Percentiles rank a stretch among this genome's conserved stretches.
These are phyloP conservation scores for Cryptosula pallasiana DNA, from an alignment of 2,888 invertebrate genomes.

Conservation along the genomic window DNA sequence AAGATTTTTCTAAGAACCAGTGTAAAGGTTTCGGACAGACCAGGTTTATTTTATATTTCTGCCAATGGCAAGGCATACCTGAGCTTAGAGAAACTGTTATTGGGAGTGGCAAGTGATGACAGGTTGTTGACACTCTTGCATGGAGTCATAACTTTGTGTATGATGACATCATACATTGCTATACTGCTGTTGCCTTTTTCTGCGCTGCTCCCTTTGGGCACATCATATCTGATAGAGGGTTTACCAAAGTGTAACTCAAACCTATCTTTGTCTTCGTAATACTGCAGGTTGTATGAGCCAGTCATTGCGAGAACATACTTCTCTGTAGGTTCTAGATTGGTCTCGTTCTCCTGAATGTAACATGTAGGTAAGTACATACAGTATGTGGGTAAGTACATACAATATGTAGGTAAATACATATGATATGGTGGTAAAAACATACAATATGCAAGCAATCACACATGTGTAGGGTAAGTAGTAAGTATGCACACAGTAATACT, in stretches of 20 bases:
- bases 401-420: too few species aligned
- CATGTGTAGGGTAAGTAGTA: too few species aligned
- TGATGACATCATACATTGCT: slow-evolving; percentile 20
- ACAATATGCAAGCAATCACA: too few species aligned
- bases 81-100: not conserved
- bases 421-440: too few species aligned
- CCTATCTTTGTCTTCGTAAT: not conserved
- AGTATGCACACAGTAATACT: too few species aligned
- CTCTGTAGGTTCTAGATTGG: not conserved
- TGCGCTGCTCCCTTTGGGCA: not conserved
- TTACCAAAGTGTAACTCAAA: slow-evolving; percentile 19
- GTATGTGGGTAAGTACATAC: too few species aligned
- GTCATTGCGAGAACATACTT: not conserved
- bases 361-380: too few species aligned
- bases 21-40: too few species aligned
- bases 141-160: slow-evolving; percentile 17
- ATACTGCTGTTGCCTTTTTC: not conserved
- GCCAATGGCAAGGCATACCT: not conserved
- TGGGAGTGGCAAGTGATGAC: not conserved
- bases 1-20: too few species aligned
- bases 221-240: not conserved
- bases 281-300: slow-evolving; percentile 1
- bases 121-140: slow-evolving; percentile 6
- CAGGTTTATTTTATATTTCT: too few species aligned
- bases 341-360: slow-evolving; percentile 15